These are phyloP conservation scores for Motacilla tschutschensis DNA, from an alignment of 2,113 vertebrate genomes.

Conservation along the genomic window DNA sequence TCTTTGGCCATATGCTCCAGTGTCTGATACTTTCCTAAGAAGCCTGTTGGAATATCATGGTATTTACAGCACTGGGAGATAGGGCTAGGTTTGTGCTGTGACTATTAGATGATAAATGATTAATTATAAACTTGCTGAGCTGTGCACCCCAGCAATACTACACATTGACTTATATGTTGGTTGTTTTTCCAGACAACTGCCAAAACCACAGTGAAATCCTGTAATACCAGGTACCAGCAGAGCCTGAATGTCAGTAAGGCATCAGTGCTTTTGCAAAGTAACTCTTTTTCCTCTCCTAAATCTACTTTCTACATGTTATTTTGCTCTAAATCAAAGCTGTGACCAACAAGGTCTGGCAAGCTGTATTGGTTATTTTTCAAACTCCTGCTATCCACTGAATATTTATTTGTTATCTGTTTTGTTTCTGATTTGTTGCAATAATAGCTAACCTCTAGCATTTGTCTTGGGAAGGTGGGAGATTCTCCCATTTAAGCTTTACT, in stretches of 20 bases:
- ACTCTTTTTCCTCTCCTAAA: background rate
- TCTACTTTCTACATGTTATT: background rate
- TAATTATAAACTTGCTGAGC: background rate
- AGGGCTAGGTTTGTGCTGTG: background rate
- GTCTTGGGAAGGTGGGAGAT: background rate
- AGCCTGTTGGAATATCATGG: background rate
- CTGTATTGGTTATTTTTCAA: background rate
- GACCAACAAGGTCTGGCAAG: background rate
- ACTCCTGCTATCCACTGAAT: background rate
- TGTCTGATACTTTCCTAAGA: background rate
- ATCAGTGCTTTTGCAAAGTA: background rate
- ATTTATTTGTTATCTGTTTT: background rate
- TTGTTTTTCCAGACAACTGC: background rate
- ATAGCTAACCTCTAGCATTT: background rate
- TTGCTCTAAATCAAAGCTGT: background rate
- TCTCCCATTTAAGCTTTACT: background rate
- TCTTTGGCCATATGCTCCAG: background rate
- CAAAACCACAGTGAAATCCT: background rate
- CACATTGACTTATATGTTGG: background rate
- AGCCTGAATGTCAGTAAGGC: background rate
- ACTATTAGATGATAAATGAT: background rate
- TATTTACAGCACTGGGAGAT: background rate
- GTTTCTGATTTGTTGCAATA: background rate
- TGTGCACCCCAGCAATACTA: background rate
- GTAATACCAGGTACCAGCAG: background rate